phyloP scores from a whole-genome alignment of 2,113 vertebrate species.

The Leucopsar rothschildi region DNA sequence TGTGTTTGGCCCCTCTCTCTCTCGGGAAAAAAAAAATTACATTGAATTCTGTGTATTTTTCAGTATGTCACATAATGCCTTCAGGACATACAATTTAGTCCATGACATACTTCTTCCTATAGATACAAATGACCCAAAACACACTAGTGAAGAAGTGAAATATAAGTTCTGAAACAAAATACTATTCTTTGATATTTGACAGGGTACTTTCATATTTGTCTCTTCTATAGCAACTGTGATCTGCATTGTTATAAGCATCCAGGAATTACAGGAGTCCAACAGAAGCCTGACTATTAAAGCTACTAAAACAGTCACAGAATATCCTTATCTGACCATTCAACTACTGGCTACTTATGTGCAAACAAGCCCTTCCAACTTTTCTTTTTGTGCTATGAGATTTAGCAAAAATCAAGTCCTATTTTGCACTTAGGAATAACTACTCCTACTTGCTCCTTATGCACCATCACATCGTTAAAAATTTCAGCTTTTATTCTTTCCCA shows the following conservation, averaged over 20 bases:
- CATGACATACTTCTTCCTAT: neutral
- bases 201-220: neutral
- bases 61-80: neutral
- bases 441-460: neutral
- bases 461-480: neutral
- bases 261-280: neutral
- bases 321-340: neutral
- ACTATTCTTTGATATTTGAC: neutral
- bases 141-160: neutral
- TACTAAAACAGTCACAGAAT: neutral
- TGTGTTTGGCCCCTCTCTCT: neutral
- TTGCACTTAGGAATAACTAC: neutral
- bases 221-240: neutral
- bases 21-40: neutral
- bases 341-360: neutral
- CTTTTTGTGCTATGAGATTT: neutral
- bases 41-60: neutral
- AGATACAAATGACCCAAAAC: neutral
- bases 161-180: neutral
- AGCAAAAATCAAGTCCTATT: neutral
- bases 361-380: neutral
- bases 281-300: neutral
- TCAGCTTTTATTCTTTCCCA: neutral
- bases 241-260: neutral
- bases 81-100: neutral